Evolutionary conservation across 2,888 invertebrate species (phyloP).

Genomic region (Diaperis boleti): DNA sequence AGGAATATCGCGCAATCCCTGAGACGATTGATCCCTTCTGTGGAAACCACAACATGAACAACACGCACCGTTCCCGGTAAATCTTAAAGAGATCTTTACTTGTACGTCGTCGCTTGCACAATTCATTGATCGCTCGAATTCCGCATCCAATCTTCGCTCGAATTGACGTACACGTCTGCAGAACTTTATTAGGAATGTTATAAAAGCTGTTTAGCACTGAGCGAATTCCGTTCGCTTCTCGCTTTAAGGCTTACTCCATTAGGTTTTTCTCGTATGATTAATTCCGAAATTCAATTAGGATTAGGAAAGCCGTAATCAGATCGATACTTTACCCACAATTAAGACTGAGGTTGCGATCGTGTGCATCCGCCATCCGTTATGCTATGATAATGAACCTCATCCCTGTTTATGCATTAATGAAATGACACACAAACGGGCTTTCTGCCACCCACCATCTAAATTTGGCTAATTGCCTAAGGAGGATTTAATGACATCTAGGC

Average conservation of each 20-base stretch:
- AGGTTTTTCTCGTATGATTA: conserved; percentile 17
- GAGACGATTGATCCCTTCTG: no score
- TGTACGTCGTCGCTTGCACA: no score
- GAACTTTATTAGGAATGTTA: background rate
- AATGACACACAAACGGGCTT: conserved; percentile 22
- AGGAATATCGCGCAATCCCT: no score
- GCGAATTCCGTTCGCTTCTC: background rate
- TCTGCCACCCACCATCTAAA: conserved; percentile 18
- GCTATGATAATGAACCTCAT: conserved; percentile 21
- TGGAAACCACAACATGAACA: no score
- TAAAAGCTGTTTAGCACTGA: conserved; percentile 21
- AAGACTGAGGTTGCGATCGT: conserved; percentile 23
- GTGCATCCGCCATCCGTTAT: conserved; percentile 26
- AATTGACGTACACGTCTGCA: background rate
- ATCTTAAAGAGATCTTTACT: no score
- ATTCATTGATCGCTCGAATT: no score
- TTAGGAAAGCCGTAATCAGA: conserved; percentile 9
- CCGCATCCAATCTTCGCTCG: no score
- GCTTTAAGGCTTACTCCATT: conserved; percentile 12
- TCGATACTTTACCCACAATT: conserved; percentile 21
- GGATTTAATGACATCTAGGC: conserved; percentile 21
- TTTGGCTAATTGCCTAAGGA: conserved; percentile 29
- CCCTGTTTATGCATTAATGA: conserved; percentile 27
- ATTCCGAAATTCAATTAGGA: conserved; percentile 27
- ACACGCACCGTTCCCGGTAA: no score